Base-by-base conservation (phyloP, 2,888 invertebrate species). In the Lypha dubia region DNA sequence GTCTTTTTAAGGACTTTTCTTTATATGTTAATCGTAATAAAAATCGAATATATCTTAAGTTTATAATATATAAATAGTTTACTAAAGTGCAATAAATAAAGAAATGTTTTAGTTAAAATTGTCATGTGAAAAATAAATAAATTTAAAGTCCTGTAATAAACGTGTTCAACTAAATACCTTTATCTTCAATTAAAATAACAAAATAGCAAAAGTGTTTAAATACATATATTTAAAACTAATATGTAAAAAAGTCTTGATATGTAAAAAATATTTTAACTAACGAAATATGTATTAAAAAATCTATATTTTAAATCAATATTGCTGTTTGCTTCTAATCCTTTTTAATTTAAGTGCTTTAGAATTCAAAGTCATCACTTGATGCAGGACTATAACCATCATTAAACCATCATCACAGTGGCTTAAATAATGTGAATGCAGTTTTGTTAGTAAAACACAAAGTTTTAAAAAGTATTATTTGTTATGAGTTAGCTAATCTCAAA, bases 1-100 rank as follows among this genome's bases (percentile, higher is more conserved):
- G 87, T 86, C 85, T 86, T 83, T 62, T 70, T 73, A 83, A 80
- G 77, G 73, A 82, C 56, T 49, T 84, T 83, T n/a, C n/a, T 86
- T 81, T 73, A 58, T 62, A 71, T 53, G 32, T 76, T 53, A 77
- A 62, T 53, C 73, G 77, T 70, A 83, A 74, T 51, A 68, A 65
- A 71, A 84, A 53, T 60, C 22, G 51, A 46, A 67, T 68, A 41
- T 32, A 76, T 32, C 22, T 22, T 22, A 32, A 56, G 67, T 71
- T 81, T 74, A 79, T 83, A 82, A 22, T 79, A 73, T 80, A 74
- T 53, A 24, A 35, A 68, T 49, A 75, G 51, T 70, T 49, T 28
- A 60, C 62, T n/a, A 62, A 51, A 71, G 46, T 56, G 15, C 7
- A 71, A 68, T 32, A n/a, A 49, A 60, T 35, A 6, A 22, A 58